phyloP scores from a whole-genome alignment of 2,888 invertebrate genomes.

The Panopea generosa region DNA sequence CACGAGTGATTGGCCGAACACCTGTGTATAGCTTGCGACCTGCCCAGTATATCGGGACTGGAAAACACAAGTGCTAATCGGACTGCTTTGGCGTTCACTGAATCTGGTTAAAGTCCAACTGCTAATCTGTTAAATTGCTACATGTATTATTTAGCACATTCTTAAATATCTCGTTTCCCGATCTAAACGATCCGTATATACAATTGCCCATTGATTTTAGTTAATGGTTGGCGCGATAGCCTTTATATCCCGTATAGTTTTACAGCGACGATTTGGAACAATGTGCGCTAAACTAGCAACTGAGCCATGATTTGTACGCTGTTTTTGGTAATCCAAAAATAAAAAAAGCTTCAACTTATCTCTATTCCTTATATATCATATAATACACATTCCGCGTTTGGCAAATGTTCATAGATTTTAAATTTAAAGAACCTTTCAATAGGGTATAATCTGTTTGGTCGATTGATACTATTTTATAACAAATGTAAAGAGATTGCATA shows the following conservation, averaged over 20 bases:
- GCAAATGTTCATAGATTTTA: constrained; percentile 31
- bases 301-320: neutral
- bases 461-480: constrained; percentile 14
- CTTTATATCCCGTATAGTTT: constrained; percentile 10
- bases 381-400: constrained; percentile 10
- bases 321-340: constrained; percentile 15
- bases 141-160: constrained; percentile 12
- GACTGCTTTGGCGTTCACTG: no score
- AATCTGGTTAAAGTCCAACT: no score
- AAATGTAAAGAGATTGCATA: constrained; percentile 38
- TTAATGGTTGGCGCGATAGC: constrained; percentile 13
- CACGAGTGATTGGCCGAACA: no score
- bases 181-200: constrained; percentile 2
- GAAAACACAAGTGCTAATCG: no score
- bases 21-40: no score
- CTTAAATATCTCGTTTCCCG: constrained; percentile 10
- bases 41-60: no score
- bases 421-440: constrained; percentile 29
- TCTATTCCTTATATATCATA: constrained; percentile 4
- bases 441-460: constrained; percentile 3
- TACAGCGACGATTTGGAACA: constrained; percentile 20
- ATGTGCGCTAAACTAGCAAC: neutral
- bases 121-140: no score
- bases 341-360: constrained; percentile 2
- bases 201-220: constrained; percentile 16